Evolutionary conservation across 2,113 vertebrate genomes (phyloP).

Genomic region (Myxocyprinus asiaticus): DNA sequence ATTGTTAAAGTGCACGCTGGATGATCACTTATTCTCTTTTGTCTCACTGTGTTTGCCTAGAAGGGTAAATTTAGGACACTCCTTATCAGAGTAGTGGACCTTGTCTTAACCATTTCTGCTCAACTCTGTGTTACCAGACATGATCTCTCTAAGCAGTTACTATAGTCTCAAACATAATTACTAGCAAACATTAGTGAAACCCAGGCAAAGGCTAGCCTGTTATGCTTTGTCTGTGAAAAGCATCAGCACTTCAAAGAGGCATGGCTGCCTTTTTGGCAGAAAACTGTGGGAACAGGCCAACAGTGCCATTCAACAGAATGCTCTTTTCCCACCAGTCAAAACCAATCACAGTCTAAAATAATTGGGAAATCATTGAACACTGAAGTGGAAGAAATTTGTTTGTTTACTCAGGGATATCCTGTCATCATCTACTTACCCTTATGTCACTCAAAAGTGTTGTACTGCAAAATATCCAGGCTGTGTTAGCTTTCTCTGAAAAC

Average conservation of each 20-base stretch:
- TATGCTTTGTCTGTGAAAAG: not conserved
- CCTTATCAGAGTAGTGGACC: not conserved
- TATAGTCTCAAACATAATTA: slow-evolving; percentile 32
- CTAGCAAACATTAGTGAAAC: slow-evolving; percentile 15
- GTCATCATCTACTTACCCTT: no score
- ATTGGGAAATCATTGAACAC: slow-evolving; percentile 23
- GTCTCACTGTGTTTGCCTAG: not conserved
- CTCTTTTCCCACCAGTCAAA: slow-evolving; percentile 21
- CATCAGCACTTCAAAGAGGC: slow-evolving; percentile 12
- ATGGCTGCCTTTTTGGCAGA: slow-evolving; percentile 31
- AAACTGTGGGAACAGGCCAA: slow-evolving; percentile 43
- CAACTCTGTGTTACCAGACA: not conserved
- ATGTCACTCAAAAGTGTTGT: no score
- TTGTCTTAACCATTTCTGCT: slow-evolving; percentile 2
- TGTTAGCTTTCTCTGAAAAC: no score
- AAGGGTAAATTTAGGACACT: slow-evolving; percentile 13
- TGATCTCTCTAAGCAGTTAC: slow-evolving; percentile 4
- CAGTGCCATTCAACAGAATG: slow-evolving; percentile 31
- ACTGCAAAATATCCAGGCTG: no score
- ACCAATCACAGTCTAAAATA: slow-evolving; percentile 21
- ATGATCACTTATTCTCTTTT: slow-evolving; percentile 29
- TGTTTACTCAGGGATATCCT: not conserved
- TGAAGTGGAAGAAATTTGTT: not conserved
- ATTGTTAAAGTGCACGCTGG: not conserved
- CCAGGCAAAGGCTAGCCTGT: not conserved